These are phyloP conservation scores for Scortum barcoo DNA, from an alignment of 2,113 vertebrate species.

Conservation along the genomic window DNA sequence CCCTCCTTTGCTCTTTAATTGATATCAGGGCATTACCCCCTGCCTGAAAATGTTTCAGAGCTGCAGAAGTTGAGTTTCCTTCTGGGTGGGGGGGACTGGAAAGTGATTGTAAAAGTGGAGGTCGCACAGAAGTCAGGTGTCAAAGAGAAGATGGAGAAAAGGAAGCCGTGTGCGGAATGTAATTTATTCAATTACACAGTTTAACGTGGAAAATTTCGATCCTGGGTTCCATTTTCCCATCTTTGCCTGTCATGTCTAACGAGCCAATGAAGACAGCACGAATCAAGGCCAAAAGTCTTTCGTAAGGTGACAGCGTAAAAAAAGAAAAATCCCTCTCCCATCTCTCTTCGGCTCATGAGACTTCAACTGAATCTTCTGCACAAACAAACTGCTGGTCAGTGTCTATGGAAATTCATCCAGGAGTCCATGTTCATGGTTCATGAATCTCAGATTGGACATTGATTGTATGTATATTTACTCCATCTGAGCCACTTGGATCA, in stretches of 20 bases:
- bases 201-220: background rate
- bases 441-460: slow-evolving; percentile 40
- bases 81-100: slow-evolving; percentile 8
- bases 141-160: slow-evolving; percentile 11
- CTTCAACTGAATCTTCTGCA: background rate
- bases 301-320: background rate
- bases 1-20: slow-evolving; percentile 57
- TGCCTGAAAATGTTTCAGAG: background rate
- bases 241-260: background rate
- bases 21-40: slow-evolving; percentile 54
- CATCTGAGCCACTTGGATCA: slow-evolving; percentile 11
- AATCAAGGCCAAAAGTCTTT: background rate
- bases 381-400: background rate
- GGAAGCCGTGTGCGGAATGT: background rate
- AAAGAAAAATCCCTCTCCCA: background rate
- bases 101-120: background rate
- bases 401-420: background rate
- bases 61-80: slow-evolving; percentile 24
- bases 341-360: background rate
- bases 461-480: slow-evolving; percentile 44
- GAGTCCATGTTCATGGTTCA: slow-evolving; percentile 17
- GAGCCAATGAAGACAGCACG: background rate
- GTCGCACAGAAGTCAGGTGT: slow-evolving; percentile 35
- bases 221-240: background rate
- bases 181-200: slow-evolving; percentile 31